Evolutionary conservation across 2,888 invertebrate species (phyloP).

Genomic region (Sinhomidia bicolor): DNA sequence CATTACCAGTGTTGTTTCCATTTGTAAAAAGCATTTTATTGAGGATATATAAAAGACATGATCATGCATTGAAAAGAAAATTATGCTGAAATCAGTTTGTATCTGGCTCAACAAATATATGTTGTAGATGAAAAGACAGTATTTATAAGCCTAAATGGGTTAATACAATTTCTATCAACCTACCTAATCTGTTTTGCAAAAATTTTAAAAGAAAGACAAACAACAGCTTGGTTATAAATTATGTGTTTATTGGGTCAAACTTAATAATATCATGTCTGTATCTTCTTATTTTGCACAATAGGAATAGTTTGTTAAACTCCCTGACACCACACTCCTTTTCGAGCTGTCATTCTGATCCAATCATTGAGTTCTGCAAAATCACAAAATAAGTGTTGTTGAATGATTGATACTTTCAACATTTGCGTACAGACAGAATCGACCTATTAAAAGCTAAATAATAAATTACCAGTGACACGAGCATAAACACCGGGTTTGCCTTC

Average conservation of each 20-base stretch:
- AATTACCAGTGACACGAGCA: constrained; percentile 73
- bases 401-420: neutral
- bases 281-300: neutral
- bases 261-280: neutral
- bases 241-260: neutral
- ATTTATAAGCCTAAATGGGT: neutral
- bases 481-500: constrained; percentile 77
- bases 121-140: neutral
- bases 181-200: too few species aligned
- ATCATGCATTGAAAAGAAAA: too few species aligned
- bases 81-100: too few species aligned
- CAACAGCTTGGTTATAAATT: neutral
- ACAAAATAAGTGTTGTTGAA: neutral
- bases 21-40: too few species aligned
- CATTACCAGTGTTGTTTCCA: too few species aligned
- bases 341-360: constrained; percentile 76
- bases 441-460: neutral
- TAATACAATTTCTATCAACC: too few species aligned
- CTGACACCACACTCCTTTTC: constrained; percentile 73
- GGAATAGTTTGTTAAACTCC: constrained; percentile 28
- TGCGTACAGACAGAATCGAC: neutral
- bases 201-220: neutral
- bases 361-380: constrained; percentile 75
- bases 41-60: too few species aligned
- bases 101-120: neutral